Evolutionary conservation across 2,113 vertebrate genomes (phyloP), one percentile per base, ranked within the genome.

Genomic region (Esox niger): DNA sequence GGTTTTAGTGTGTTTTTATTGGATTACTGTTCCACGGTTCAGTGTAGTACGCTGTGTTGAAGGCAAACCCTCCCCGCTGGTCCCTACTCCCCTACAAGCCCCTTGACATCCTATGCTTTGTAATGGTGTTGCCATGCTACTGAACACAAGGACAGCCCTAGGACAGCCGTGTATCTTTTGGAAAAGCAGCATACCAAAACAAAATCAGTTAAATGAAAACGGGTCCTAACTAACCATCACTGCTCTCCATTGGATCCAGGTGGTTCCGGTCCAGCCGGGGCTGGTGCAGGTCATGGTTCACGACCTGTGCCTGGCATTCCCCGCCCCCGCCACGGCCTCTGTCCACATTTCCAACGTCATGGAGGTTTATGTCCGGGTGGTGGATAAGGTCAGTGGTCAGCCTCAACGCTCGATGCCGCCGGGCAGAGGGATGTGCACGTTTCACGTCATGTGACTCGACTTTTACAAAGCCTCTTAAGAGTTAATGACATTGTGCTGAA

Each of bases 361-460:
- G 69, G 93, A 93, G 20, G 76, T 95, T 7, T 92, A 92, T 1
- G 80, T 95, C 52, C 89, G 89, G 2, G 92, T 95, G 77, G 92
- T 95, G 23, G 94, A 96, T 84, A 96, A 96, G 94, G 94, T 95
- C 52, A 56, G 91, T 91, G 63, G 17, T 20, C 20, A 25, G 32
- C 25, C 6, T 21, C 2, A 52, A 25, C 17, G 2, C 49, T 54
- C 17, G 11, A 38, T 38, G 10, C 13, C 17, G 38, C 38, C 3
- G 13, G 38, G 38, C 38, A 43, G 38, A 43, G 13, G n/a, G n/a
- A n/a, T n/a, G 95, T n/a, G n/a, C n/a, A n/a, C 92, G 89, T 98
- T n/a, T 78, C 95, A 98, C 8, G 97, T 98, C 84, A 85, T 98
- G 70, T 99, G 97, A 73, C 84, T 99, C 69, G 86, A 93, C 30